Conservation (phyloP, 30 jellyfish, hydroid and myxozoan genomes). For the Hydractinia symbiolongicarpus region DNA sequence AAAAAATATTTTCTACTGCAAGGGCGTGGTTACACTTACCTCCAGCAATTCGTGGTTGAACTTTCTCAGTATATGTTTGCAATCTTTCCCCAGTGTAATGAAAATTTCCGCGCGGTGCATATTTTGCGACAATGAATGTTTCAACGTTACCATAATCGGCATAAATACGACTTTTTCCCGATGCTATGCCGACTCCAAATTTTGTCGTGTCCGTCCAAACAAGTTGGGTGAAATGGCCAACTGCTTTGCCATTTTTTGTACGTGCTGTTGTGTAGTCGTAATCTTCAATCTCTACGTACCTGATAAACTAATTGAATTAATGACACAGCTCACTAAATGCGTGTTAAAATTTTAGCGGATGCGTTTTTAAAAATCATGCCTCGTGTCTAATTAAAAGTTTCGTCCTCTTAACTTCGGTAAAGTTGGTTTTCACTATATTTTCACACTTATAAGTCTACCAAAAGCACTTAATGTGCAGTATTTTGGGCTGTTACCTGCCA, state of each 20-base stretch:
- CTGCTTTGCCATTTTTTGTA: constrained; percentile 9
- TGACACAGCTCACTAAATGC: too few species aligned
- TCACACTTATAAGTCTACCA: too few species aligned
- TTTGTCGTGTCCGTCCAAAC: constrained; percentile 15
- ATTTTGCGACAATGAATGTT: constrained; percentile 18
- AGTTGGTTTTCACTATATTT: too few species aligned
- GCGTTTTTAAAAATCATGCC: too few species aligned
- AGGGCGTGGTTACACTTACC: not conserved
- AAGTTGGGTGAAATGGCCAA: constrained; percentile 18
- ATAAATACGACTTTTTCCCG: not conserved
- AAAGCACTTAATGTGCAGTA: too few species aligned
- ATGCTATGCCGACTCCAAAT: constrained; percentile 18
- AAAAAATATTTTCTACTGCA: not conserved
- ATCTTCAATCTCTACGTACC: constrained; percentile 12
- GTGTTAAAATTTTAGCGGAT: too few species aligned
- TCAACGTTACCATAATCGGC: constrained; percentile 12
- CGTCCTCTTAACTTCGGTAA: too few species aligned
- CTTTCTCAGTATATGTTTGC: not conserved
- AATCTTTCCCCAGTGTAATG: not conserved
- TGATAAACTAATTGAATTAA: not conserved
- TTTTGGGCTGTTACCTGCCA: too few species aligned
- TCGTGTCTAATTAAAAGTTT: too few species aligned
- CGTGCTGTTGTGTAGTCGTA: constrained; percentile 6
- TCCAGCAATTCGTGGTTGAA: constrained; percentile 18
- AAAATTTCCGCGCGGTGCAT: constrained; percentile 12